Conservation (phyloP, 1,140 invertebrate genomes). For the Micrasema longulum region DNA sequence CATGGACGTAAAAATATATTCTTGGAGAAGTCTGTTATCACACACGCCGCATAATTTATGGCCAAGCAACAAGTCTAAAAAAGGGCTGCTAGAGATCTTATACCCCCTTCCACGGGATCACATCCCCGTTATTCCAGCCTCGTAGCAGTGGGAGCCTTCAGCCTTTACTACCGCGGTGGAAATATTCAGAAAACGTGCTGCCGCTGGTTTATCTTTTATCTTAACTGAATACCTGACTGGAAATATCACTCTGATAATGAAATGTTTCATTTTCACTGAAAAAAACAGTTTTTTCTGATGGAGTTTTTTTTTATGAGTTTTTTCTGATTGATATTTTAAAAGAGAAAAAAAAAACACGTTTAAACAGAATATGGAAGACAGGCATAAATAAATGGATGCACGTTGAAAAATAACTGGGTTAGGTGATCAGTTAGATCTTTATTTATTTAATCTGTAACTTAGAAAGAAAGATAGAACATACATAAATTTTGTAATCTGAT, state of each 20-base stretch:
- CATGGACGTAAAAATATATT: background rate
- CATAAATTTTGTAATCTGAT: no score
- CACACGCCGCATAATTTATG: conserved; percentile 21
- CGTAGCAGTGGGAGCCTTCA: background rate
- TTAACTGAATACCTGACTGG: conserved; percentile 20
- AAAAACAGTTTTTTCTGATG: no score
- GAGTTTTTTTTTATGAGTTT: no score
- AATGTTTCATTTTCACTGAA: no score
- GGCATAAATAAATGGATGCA: no score
- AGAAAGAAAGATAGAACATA: no score
- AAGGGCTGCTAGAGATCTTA: conserved; percentile 14
- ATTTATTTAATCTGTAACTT: no score
- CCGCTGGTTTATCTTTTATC: conserved; percentile 8
- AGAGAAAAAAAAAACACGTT: no score
- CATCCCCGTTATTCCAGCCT: conserved; percentile 9
- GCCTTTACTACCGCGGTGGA: conserved; percentile 15
- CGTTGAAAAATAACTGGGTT: no score
- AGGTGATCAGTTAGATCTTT: no score
- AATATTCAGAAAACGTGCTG: conserved; percentile 20
- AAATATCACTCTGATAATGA: background rate
- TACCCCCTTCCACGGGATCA: conserved; percentile 17
- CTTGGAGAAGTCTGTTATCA: conserved; percentile 8
- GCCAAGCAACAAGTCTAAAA: conserved; percentile 31
- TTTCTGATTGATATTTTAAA: no score
- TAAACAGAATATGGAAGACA: no score